Percentiles rank a stretch among this genome's conserved stretches.
Conservation (phyloP, 2,888 invertebrate genomes). For the Rhingia rostrata region DNA sequence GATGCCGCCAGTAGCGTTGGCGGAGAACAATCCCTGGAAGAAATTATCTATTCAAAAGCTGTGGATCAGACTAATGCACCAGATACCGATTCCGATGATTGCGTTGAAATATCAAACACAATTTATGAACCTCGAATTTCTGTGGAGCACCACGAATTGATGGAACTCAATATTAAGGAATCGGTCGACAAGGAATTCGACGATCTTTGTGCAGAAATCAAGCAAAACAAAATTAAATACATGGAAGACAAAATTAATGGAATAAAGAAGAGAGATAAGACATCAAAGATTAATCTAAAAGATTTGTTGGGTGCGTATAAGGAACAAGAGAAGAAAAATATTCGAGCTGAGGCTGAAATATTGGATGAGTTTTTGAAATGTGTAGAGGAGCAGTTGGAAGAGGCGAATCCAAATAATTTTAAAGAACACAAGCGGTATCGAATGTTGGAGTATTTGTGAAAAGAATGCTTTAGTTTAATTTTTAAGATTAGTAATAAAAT, state of each 20-base stretch:
- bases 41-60: constrained; percentile 61
- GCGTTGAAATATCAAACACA: constrained; percentile 26
- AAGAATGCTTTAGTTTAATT: neutral
- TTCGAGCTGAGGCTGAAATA: constrained; percentile 75
- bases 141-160: constrained; percentile 38
- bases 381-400: constrained; percentile 76
- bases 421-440: constrained; percentile 68
- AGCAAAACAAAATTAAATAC: constrained; percentile 67
- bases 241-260: constrained; percentile 52
- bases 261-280: constrained; percentile 44
- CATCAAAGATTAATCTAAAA: constrained; percentile 27
- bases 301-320: constrained; percentile 61
- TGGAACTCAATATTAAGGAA: constrained; percentile 63
- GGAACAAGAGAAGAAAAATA: constrained; percentile 75
- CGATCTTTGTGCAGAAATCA: constrained; percentile 73
- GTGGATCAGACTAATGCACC: neutral
- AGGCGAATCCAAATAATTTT: constrained; percentile 76
- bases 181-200: constrained; percentile 75
- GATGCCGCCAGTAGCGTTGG: constrained; percentile 23
- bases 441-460: constrained; percentile 46
- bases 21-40: constrained; percentile 71
- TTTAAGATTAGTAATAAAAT: constrained; percentile 2
- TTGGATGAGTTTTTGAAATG: constrained; percentile 77
- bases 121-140: constrained; percentile 26
- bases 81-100: constrained; percentile 50